Conservation (phyloP, 2,888 invertebrate genomes). For the Campoplex nolae region DNA sequence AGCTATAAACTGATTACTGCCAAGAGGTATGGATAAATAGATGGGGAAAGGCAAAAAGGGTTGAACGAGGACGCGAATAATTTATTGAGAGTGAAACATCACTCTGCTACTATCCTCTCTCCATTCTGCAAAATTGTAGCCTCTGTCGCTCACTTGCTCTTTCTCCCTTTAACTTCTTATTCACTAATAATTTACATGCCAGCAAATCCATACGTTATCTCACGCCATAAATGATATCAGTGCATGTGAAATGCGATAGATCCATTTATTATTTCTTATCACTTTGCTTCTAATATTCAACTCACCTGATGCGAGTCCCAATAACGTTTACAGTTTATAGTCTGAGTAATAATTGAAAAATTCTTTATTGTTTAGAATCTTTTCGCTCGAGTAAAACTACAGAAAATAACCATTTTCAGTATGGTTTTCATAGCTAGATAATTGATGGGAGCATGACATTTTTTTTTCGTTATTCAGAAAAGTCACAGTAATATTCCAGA, state of each 20-base stretch:
- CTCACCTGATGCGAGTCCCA: not conserved
- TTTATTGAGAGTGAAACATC: conserved; percentile 55
- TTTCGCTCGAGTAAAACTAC: not conserved
- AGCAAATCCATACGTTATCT: conserved; percentile 24
- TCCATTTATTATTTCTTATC: not conserved
- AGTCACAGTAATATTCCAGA: not conserved
- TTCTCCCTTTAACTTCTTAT: conserved; percentile 29
- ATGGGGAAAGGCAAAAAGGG: conserved; percentile 29
- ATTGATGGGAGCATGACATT: not conserved
- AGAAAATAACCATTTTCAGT: not conserved
- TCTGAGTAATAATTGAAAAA: not conserved
- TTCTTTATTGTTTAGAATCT: not conserved
- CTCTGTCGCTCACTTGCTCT: conserved; percentile 14
- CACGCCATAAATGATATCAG: not conserved
- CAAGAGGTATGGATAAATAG: conserved; percentile 39
- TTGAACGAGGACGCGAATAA: conserved; percentile 34
- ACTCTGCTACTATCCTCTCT: not conserved
- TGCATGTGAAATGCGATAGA: not conserved
- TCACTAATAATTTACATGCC: conserved; percentile 62
- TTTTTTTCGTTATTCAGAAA: not conserved
- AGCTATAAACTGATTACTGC: conserved; percentile 49
- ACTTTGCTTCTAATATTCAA: not conserved
- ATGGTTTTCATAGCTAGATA: not conserved
- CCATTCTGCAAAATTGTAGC: conserved; percentile 1
- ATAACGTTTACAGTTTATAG: not conserved